Evolutionary conservation across 2,797 vertebrate genomes (phyloP).

Genomic region (Morus bassanus): DNA sequence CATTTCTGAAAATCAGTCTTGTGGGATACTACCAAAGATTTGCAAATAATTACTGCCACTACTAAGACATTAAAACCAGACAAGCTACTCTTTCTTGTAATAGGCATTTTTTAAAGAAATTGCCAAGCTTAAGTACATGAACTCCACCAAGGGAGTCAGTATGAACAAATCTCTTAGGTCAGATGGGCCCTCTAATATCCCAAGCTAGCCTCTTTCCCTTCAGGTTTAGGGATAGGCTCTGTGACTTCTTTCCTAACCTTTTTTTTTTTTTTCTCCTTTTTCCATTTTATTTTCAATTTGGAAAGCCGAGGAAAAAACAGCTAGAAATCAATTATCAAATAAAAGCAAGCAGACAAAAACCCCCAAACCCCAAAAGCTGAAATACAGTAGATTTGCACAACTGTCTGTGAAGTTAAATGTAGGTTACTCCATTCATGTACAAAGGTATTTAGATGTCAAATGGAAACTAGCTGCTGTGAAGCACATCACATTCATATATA

Average conservation of each 20-base stretch:
- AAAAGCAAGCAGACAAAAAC: slow-evolving; percentile 5
- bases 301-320: not conserved
- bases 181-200: not conserved
- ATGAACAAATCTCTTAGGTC: not conserved
- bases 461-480: slow-evolving; percentile 62
- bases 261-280: not conserved
- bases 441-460: slow-evolving; percentile 71
- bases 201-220: not conserved
- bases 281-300: not conserved
- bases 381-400: slow-evolving; percentile 31
- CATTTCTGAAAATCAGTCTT: not conserved
- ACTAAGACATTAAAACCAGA: not conserved
- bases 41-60: not conserved
- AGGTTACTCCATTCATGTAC: slow-evolving; percentile 63
- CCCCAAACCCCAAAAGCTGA: not conserved
- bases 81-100: not conserved
- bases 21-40: not conserved
- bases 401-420: slow-evolving; percentile 64
- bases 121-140: not conserved
- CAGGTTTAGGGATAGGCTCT: not conserved
- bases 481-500: slow-evolving; percentile 74
- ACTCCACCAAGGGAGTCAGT: not conserved
- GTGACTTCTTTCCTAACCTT: not conserved
- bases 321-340: not conserved
- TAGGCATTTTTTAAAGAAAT: not conserved